Percentiles rank a stretch among this genome's conserved stretches.
phyloP scores from a whole-genome alignment of 2,888 invertebrate species.

The Aphrophora alni region DNA sequence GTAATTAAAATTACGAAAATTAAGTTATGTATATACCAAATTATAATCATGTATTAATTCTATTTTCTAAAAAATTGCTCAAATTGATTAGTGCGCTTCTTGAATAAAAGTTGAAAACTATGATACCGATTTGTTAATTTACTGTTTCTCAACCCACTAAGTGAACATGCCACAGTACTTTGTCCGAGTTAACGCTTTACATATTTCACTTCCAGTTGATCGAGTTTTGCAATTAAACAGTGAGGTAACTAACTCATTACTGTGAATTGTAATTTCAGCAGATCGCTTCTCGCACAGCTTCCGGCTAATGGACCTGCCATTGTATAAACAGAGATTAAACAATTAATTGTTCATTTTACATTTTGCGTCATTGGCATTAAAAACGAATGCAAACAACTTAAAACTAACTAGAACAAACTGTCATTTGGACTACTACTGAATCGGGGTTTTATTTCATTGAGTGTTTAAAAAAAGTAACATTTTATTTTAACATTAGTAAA shows the following conservation, averaged over 20 bases:
- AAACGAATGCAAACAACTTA: background rate
- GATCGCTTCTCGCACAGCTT: background rate
- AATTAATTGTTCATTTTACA: background rate
- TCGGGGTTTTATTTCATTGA: too few species aligned
- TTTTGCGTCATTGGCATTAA: background rate
- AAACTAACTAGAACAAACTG: background rate
- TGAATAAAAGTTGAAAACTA: too few species aligned
- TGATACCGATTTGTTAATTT: too few species aligned
- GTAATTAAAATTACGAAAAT: too few species aligned
- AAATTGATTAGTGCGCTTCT: too few species aligned
- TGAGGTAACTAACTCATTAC: background rate
- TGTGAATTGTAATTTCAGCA: background rate
- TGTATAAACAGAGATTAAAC: background rate
- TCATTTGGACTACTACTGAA: background rate
- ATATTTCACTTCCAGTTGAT: background rate
- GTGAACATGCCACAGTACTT: too few species aligned
- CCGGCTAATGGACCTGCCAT: background rate
- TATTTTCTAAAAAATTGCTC: too few species aligned
- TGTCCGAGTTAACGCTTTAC: background rate
- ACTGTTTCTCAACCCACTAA: too few species aligned
- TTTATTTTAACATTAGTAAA: too few species aligned
- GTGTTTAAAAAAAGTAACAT: too few species aligned
- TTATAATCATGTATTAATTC: too few species aligned
- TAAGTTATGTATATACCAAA: too few species aligned
- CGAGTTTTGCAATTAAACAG: background rate